A percentile compares a stretch with the other conserved stretches of the same genome.
These are phyloP conservation scores for Microplitis manilae DNA, from an alignment of 2,888 invertebrate species.

Conservation along the genomic window DNA sequence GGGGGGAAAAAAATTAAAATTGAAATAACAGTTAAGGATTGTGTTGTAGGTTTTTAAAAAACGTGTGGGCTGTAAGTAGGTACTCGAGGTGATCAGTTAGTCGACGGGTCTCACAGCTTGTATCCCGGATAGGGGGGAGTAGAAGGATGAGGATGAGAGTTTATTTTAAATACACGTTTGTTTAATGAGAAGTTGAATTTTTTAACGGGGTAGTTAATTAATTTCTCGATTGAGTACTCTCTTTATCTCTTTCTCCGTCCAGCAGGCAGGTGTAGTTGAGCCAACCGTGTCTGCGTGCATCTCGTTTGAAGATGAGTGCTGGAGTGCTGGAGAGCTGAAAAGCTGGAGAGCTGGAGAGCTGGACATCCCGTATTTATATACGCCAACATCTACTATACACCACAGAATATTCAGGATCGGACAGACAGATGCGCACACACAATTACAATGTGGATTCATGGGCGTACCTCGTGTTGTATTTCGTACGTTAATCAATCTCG, in stretches of 20 bases:
- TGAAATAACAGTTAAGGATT: not conserved
- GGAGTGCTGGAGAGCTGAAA: not conserved
- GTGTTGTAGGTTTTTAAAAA: not conserved
- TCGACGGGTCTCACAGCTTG: constrained; percentile 12
- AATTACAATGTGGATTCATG: constrained; percentile 42
- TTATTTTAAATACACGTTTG: constrained; percentile 38
- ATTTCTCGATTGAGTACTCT: constrained; percentile 34
- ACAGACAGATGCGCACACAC: constrained; percentile 40
- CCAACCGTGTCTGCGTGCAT: constrained; percentile 30
- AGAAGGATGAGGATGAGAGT: not conserved
- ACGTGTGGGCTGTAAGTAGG: not conserved
- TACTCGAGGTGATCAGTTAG: constrained; percentile 29
- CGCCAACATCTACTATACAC: not conserved
- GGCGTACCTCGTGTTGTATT: constrained; percentile 45
- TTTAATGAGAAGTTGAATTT: constrained; percentile 45
- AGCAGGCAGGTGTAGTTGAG: constrained; percentile 38
- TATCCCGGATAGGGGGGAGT: not conserved
- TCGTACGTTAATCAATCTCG: constrained; percentile 46
- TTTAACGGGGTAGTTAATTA: constrained; percentile 40
- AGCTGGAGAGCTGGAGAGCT: constrained; percentile 14
- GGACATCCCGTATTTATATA: constrained; percentile 26
- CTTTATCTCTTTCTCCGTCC: not conserved
- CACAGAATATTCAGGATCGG: constrained; percentile 16
- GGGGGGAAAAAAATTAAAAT: not conserved
- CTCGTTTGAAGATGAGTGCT: constrained; percentile 44